Base-by-base conservation (phyloP, 23 tunicate species). In the Ascidia mentula region DNA sequence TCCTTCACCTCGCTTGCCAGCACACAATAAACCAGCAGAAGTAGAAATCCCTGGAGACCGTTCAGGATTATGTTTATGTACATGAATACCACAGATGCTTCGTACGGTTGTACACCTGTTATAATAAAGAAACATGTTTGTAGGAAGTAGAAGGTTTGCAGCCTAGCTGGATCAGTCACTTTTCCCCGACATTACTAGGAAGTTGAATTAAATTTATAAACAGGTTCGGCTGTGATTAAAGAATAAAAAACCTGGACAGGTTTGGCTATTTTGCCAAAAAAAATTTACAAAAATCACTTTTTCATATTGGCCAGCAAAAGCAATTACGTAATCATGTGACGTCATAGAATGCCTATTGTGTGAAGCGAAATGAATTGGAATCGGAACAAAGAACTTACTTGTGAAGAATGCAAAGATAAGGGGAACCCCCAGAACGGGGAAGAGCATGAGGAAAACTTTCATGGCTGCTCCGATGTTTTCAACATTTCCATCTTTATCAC, bases 81-180 rank as follows among this genome's bases (percentile, higher is more conserved):
- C 81, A 84, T 76, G 40, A 84, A 84, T 32, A 45, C 76, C 38
- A 84, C 81, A 6, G 88, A 84, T 31, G 75, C 81, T 76, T 84
- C 78, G 69, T 71, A 81, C 13, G 65, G 65, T 28, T 53, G 4
- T 20, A 53, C 13, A 28, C 13, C 65, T 53, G 65, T 9, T 3
- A 53, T 5, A 28, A 9, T 3, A n/a, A n/a, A n/a, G n/a, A n/a
- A n/a, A n/a, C n/a, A n/a, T n/a, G n/a, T n/a, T n/a, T n/a, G n/a
- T n/a, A n/a, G n/a, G n/a, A n/a, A n/a, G n/a, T n/a, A n/a, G n/a
- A n/a, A n/a, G n/a, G n/a, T n/a, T n/a, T n/a, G n/a, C n/a, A n/a
- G n/a, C n/a, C n/a, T n/a, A n/a, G n/a, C n/a, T n/a, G n/a, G n/a
- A n/a, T n/a, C n/a, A n/a, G n/a, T n/a, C n/a, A n/a, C n/a, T n/a